Conservation (phyloP, 2,888 invertebrate species). For the Cerastoderma edule region DNA sequence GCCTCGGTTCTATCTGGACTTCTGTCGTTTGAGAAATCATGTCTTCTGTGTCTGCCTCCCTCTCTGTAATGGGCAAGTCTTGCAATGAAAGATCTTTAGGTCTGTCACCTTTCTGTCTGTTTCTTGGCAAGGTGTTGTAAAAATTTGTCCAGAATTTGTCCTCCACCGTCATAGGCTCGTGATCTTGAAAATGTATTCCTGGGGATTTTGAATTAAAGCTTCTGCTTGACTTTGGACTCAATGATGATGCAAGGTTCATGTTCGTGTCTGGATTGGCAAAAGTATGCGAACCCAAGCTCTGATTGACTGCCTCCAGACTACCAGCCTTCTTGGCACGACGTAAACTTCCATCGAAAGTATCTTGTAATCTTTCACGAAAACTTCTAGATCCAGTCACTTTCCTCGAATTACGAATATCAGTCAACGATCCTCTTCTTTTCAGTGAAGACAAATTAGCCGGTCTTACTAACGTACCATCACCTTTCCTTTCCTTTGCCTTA, state of each 20-base stretch:
- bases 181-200: slow-evolving; percentile 22
- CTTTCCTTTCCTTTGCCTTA: slow-evolving; percentile 49
- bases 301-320: slow-evolving; percentile 55
- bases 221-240: slow-evolving; percentile 47
- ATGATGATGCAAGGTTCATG: slow-evolving; percentile 61
- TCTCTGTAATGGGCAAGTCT: slow-evolving; percentile 60
- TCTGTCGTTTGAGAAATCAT: slow-evolving; percentile 25
- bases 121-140: slow-evolving; percentile 59
- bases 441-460: slow-evolving; percentile 48
- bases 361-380: slow-evolving; percentile 57
- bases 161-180: slow-evolving; percentile 30
- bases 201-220: slow-evolving; percentile 27
- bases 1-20: slow-evolving; percentile 21
- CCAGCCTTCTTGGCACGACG: slow-evolving; percentile 55
- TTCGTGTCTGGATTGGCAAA: slow-evolving; percentile 60
- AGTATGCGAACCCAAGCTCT: slow-evolving; percentile 29
- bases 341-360: slow-evolving; percentile 61
- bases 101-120: slow-evolving; percentile 54
- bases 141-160: slow-evolving; percentile 65
- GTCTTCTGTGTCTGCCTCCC: slow-evolving; percentile 36
- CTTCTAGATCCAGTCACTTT: slow-evolving; percentile 57
- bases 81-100: slow-evolving; percentile 59
- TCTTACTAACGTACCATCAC: slow-evolving; percentile 31
- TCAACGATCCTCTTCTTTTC: slow-evolving; percentile 57
- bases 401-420: slow-evolving; percentile 53